phyloP scores from a whole-genome alignment of 2,113 vertebrate genomes.

The Trematomus loennbergii region DNA sequence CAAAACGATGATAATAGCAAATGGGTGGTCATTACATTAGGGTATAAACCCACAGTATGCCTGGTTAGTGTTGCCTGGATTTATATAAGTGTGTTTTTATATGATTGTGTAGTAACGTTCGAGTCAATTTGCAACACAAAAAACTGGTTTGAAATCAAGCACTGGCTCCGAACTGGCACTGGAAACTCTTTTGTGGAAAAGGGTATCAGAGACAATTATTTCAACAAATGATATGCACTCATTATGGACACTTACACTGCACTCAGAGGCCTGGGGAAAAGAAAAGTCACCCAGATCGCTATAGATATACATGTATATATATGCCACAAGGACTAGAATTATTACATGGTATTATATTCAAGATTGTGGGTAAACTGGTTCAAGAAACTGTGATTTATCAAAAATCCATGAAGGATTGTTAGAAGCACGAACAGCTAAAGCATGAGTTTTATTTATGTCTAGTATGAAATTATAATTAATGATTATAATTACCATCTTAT shows the following conservation, averaged over 20 bases:
- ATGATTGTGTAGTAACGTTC: too few relatives aligned
- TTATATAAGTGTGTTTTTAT: too few relatives aligned
- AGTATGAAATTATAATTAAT: slow-evolving; percentile 16
- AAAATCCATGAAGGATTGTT: slow-evolving; percentile 11
- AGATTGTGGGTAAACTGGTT: background rate
- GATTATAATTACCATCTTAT: slow-evolving; percentile 28
- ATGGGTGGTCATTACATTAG: too few relatives aligned
- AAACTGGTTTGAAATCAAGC: too few relatives aligned
- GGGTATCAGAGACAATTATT: slow-evolving; percentile 34
- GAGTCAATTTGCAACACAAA: too few relatives aligned
- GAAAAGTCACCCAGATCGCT: slow-evolving; percentile 7
- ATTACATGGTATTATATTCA: slow-evolving; percentile 33
- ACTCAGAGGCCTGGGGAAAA: background rate
- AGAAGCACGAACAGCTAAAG: background rate
- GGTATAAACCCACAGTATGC: too few relatives aligned
- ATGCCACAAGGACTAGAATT: slow-evolving; percentile 5
- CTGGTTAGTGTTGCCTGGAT: too few relatives aligned
- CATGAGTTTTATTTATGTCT: slow-evolving; percentile 2
- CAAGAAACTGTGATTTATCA: slow-evolving; percentile 18
- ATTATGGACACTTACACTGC: slow-evolving; percentile 31
- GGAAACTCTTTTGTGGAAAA: too few relatives aligned
- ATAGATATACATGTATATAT: too few relatives aligned
- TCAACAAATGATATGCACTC: slow-evolving; percentile 17
- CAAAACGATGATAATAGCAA: too few relatives aligned
- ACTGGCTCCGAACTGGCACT: too few relatives aligned